phyloP scores from a whole-genome alignment of 2,113 vertebrate genomes.

The Oryzias woworae region DNA sequence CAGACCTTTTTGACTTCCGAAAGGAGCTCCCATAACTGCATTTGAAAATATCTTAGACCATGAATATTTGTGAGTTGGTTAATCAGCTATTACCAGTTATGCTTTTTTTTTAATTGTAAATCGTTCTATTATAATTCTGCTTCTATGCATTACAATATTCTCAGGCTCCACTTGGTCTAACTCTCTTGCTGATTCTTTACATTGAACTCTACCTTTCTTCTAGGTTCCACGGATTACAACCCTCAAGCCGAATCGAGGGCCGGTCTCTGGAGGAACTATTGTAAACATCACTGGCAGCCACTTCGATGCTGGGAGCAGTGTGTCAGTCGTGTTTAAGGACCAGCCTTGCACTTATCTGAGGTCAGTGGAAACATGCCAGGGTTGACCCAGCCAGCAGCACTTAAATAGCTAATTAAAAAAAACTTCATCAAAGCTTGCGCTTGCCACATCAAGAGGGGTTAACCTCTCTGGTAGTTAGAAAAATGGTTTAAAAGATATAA shows the following conservation, averaged over 20 bases:
- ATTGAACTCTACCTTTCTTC: conserved; percentile 1
- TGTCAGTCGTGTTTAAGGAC: conserved; percentile 90
- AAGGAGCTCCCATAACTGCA: too few relatives aligned
- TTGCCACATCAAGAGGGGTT: conserved; percentile 10
- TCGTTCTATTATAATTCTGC: too few relatives aligned
- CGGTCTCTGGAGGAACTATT: conserved; percentile 92
- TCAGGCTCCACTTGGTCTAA: conserved; percentile 1
- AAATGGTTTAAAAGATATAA: neutral
- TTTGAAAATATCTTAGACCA: too few relatives aligned
- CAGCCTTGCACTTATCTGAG: conserved; percentile 93
- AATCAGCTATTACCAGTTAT: too few relatives aligned
- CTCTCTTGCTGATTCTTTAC: conserved; percentile 1
- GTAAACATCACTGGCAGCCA: conserved; percentile 95
- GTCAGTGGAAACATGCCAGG: conserved; percentile 66
- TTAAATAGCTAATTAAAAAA: conserved; percentile 44
- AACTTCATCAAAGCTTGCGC: conserved; percentile 20
- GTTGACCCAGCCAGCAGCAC: conserved; percentile 29
- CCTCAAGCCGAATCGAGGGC: conserved; percentile 88
- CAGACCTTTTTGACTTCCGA: too few relatives aligned
- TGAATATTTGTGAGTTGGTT: too few relatives aligned
- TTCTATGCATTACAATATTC: neutral
- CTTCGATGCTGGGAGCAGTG: conserved; percentile 93
- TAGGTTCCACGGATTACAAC: conserved; percentile 86
- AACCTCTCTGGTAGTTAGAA: conserved; percentile 7
- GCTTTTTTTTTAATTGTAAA: too few relatives aligned